phyloP scores from a whole-genome alignment of 2,113 vertebrate species.

The Baryphthengus martii region DNA sequence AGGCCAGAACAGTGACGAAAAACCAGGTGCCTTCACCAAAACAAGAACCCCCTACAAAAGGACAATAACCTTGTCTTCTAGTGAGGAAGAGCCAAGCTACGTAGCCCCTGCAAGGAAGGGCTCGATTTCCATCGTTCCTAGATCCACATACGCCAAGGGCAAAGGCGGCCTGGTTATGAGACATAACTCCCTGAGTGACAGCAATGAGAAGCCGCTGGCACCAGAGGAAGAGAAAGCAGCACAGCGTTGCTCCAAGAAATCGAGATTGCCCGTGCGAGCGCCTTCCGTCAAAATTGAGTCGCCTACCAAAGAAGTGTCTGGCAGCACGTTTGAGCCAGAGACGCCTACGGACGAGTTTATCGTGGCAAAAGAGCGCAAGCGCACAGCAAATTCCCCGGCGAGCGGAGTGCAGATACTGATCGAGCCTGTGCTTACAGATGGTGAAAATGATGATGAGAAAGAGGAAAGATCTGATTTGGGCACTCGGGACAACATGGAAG shows the following conservation, averaged over 20 bases:
- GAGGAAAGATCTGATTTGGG: background rate
- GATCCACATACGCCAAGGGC: background rate
- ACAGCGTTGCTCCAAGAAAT: slow-evolving; percentile 45
- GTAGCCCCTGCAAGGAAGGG: slow-evolving; percentile 33
- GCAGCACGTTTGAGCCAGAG: background rate
- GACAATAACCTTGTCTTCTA: slow-evolving; percentile 57
- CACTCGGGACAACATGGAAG: background rate
- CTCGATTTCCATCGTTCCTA: background rate
- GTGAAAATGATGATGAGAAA: background rate
- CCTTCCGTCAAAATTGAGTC: slow-evolving; percentile 10
- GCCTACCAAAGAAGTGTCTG: background rate
- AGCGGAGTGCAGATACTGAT: slow-evolving; percentile 67
- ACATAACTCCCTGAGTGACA: background rate
- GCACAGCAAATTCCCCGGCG: background rate
- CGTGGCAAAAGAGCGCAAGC: background rate
- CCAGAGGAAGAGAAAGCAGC: slow-evolving; percentile 35
- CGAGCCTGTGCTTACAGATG: slow-evolving; percentile 47
- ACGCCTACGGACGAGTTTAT: background rate
- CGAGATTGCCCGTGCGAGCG: slow-evolving; percentile 55
- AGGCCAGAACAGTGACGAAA: background rate
- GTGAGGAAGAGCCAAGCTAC: slow-evolving; percentile 54
- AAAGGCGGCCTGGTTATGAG: background rate
- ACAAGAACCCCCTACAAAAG: slow-evolving; percentile 46
- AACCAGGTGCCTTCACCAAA: background rate
- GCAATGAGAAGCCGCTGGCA: background rate